Conservation (phyloP, 1,140 invertebrate species). For the Ganaspis sp. region DNA sequence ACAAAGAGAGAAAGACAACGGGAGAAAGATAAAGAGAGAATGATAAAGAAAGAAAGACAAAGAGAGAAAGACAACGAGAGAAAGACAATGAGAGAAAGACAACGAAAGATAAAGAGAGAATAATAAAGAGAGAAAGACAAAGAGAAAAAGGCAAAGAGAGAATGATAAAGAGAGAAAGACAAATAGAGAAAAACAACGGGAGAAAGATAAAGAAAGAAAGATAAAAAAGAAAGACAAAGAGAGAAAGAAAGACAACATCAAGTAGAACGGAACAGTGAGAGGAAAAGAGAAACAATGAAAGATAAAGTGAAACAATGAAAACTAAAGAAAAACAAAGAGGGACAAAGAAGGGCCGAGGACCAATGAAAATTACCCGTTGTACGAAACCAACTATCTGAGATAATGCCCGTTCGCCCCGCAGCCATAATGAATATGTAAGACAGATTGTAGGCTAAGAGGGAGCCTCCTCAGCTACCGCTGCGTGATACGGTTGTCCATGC, state of each 20-base stretch:
- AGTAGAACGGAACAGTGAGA: neutral
- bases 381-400: slow-evolving; percentile 75
- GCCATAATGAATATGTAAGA: slow-evolving; percentile 78
- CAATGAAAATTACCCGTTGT: slow-evolving; percentile 76
- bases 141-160: neutral
- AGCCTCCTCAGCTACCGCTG: slow-evolving; percentile 74
- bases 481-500: slow-evolving; percentile 63
- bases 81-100: neutral
- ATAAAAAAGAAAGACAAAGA: neutral
- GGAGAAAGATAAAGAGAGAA: too few species aligned
- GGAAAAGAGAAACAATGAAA: neutral
- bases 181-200: too few species aligned
- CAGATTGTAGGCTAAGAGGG: slow-evolving; percentile 77
- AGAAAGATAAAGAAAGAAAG: neutral
- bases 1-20: too few species aligned
- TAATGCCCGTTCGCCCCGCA: slow-evolving; percentile 75
- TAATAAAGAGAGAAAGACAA: neutral
- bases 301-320: neutral
- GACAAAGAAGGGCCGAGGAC: slow-evolving; percentile 53
- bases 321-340: slow-evolving; percentile 5
- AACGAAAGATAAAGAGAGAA: neutral
- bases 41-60: too few species aligned
- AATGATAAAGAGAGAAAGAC: neutral
- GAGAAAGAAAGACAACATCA: too few species aligned
- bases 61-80: too few species aligned